These are phyloP conservation scores for Pammene fasciana DNA, from an alignment of 2,888 invertebrate genomes.

Conservation along the genomic window DNA sequence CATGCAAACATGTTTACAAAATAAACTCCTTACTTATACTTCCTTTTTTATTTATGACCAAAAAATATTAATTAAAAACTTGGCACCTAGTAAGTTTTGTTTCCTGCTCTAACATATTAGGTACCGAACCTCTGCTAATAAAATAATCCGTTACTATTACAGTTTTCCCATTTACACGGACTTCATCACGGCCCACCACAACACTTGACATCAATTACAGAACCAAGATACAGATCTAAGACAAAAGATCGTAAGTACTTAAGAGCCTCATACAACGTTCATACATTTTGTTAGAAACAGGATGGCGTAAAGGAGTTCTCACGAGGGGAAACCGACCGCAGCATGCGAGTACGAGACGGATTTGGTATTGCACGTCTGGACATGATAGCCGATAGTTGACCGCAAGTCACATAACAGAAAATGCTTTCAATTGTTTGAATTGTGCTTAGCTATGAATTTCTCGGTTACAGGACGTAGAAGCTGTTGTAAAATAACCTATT, in stretches of 20 bases:
- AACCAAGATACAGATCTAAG: background rate
- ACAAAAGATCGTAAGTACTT: constrained; percentile 3
- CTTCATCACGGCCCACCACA: constrained; percentile 31
- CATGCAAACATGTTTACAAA: too few species aligned
- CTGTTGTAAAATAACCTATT: background rate
- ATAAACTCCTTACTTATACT: too few species aligned
- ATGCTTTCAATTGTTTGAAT: constrained; percentile 12
- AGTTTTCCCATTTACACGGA: constrained; percentile 28
- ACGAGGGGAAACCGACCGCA: constrained; percentile 37
- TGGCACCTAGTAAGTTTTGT: too few species aligned
- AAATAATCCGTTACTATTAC: constrained; percentile 26
- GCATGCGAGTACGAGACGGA: constrained; percentile 33
- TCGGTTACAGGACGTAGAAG: background rate
- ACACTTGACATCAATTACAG: constrained; percentile 38
- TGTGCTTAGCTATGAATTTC: background rate
- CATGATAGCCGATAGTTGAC: constrained; percentile 36
- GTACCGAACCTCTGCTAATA: too few species aligned
- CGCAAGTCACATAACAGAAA: constrained; percentile 23
- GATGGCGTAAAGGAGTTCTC: constrained; percentile 14
- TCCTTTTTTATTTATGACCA: too few species aligned
- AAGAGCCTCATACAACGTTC: background rate
- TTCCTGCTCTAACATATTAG: too few species aligned
- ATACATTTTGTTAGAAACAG: background rate
- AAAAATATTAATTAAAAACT: too few species aligned
- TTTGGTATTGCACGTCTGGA: constrained; percentile 39